Base-by-base conservation (phyloP, 2,797 vertebrate species). In the Potorous gilbertii region DNA sequence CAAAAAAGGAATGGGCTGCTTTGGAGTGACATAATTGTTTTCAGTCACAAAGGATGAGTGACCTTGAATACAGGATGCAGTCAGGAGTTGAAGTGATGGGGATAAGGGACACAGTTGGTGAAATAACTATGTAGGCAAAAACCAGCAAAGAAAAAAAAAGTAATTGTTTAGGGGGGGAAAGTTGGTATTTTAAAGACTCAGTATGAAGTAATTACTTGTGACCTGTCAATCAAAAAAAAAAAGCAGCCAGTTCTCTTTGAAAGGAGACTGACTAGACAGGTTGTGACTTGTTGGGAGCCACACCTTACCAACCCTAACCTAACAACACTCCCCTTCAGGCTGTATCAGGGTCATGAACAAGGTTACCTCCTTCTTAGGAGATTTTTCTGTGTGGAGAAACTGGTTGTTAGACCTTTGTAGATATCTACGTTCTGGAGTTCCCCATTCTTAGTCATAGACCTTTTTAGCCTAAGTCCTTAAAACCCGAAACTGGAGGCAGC, bases 281-380 rank as follows among this genome's bases (percentile, higher is more conserved):
- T 46, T 55, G 21, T 0, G 4, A 95, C 96, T 57, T 90, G 97
- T 50, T 50, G 40, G 52, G 54, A 96, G 87, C 40, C 96, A 94
- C 81, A 87, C 91, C 95, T 90, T 27, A 54, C 92, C 28, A 29
- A 92, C 92, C 90, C 94, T 97, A 91, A 81, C 93, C n/a, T 54
- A 16, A 28, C 55, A 54, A 12, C 62, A 93, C 94, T 87, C 55
- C 54, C 74, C 40, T 50, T 46, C 24, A 34, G 46, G 90, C 55
- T 89, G 87, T 13, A 18, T 16, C 31, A 92, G 59, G 40, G 13
- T 46, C 66, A 55, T 14, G 14, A 81, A 55, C 24, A 46, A 87
- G 40, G 74, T 87, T 50, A 27, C 74, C 24, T 87, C 74, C 40
- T 87, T 87, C 74, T 50, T 50, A 50, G 4, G 27, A 5, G 90